Conservation (phyloP, 2,797 vertebrate genomes). For the Aldrovandia affinis region DNA sequence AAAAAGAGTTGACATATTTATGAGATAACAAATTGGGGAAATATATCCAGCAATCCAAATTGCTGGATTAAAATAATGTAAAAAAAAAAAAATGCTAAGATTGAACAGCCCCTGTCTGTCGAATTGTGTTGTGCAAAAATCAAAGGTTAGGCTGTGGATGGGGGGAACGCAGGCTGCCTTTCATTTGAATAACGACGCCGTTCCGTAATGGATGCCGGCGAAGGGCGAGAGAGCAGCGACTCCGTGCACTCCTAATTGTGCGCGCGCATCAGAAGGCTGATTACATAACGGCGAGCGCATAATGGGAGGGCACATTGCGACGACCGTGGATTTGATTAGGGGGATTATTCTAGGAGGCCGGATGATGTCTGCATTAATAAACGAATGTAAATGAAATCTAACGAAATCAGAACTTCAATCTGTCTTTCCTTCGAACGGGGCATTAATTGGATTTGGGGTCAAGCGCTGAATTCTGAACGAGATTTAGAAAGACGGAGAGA, state of each 20-base stretch:
- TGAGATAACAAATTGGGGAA: background rate
- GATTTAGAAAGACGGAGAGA: background rate
- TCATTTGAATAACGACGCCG: background rate
- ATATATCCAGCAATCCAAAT: too few relatives aligned
- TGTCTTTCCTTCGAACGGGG: slow-evolving; percentile 1
- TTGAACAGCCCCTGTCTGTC: too few relatives aligned
- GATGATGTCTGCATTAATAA: slow-evolving; percentile 18
- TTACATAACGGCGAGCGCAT: slow-evolving; percentile 18
- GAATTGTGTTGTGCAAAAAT: background rate
- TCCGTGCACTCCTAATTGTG: slow-evolving; percentile 20
- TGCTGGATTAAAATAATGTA: too few relatives aligned
- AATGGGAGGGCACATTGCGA: background rate
- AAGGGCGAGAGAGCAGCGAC: background rate
- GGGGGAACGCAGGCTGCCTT: background rate
- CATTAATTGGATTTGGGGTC: slow-evolving; percentile 32
- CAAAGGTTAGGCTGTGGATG: slow-evolving; percentile 1
- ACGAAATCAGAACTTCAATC: slow-evolving; percentile 12
- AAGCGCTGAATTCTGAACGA: slow-evolving; percentile 19
- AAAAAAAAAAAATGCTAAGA: too few relatives aligned
- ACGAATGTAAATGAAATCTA: slow-evolving; percentile 23
- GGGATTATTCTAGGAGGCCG: slow-evolving; percentile 26
- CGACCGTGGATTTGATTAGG: slow-evolving; percentile 31
- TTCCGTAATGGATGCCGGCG: background rate
- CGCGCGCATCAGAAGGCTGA: slow-evolving; percentile 8
- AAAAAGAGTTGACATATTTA: too few relatives aligned